A percentile compares a stretch with the other conserved stretches of the same genome.
phyloP scores from a whole-genome alignment of 2,888 invertebrate genomes.

The Zonitis immaculata region DNA sequence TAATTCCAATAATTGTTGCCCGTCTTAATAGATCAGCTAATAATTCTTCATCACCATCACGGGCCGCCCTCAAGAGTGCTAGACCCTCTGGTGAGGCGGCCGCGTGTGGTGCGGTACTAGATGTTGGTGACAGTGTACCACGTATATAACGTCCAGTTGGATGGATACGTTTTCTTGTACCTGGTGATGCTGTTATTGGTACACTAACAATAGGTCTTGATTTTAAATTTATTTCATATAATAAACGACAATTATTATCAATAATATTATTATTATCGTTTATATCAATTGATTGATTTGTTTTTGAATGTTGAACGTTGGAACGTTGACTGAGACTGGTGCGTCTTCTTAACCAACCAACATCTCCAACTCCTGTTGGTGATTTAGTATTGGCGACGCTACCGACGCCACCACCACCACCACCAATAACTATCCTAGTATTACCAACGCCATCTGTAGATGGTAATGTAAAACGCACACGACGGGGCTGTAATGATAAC shows the following conservation, averaged over 20 bases:
- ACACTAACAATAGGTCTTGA: conserved; percentile 22
- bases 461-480: conserved; percentile 42
- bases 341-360: conserved; percentile 35
- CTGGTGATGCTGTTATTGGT: conserved; percentile 39
- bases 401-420: conserved; percentile 20
- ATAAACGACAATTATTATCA: background rate
- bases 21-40: conserved; percentile 49
- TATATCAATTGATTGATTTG: background rate
- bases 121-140: conserved; percentile 49
- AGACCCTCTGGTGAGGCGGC: conserved; percentile 39
- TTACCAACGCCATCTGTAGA: conserved; percentile 40
- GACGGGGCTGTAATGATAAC: conserved; percentile 34
- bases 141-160: conserved; percentile 45
- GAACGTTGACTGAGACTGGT: conserved; percentile 32
- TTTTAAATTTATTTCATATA: background rate
- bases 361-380: conserved; percentile 35
- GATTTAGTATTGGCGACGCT: conserved; percentile 12
- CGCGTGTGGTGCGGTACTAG: conserved; percentile 39
- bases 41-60: conserved; percentile 52
- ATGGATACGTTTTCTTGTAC: conserved; percentile 40
- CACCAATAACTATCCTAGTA: no score
- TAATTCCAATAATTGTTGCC: conserved; percentile 44
- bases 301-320: conserved; percentile 27
- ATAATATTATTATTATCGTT: background rate
- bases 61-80: conserved; percentile 53